Evolutionary conservation across 1,140 invertebrate species (phyloP).

Genomic region (Macrocentrus cingulum): DNA sequence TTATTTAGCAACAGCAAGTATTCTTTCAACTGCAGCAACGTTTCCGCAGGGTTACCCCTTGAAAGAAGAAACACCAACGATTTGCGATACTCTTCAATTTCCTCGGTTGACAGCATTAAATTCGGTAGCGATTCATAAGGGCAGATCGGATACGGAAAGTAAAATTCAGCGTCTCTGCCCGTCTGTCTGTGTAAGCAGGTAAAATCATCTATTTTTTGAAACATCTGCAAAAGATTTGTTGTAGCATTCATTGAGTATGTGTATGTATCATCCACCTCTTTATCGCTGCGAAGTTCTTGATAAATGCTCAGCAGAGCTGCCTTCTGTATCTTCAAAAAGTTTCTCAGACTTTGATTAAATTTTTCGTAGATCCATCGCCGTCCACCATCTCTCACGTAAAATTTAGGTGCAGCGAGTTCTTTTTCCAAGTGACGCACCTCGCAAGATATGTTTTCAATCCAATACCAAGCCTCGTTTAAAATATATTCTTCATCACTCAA

Average conservation of each 20-base stretch:
- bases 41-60: neutral
- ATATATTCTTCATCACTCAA: constrained; percentile 20
- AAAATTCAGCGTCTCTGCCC: constrained; percentile 29
- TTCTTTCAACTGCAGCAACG: neutral
- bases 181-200: constrained; percentile 37
- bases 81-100: constrained; percentile 38
- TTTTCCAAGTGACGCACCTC: constrained; percentile 42
- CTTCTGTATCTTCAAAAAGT: constrained; percentile 45
- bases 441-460: constrained; percentile 45
- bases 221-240: constrained; percentile 40
- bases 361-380: constrained; percentile 33
- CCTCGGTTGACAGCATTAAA: constrained; percentile 40
- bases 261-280: constrained; percentile 40
- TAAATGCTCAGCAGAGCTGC: constrained; percentile 45
- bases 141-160: constrained; percentile 45
- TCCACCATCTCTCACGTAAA: constrained; percentile 31
- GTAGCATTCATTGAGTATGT: constrained; percentile 31
- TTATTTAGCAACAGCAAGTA: neutral
- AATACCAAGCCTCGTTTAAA: constrained; percentile 33
- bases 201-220: constrained; percentile 45
- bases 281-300: constrained; percentile 46
- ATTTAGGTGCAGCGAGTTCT: constrained; percentile 20
- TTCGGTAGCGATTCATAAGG: constrained; percentile 33
- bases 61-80: constrained; percentile 31
- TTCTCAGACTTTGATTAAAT: constrained; percentile 36